Evolutionary conservation across 2,797 vertebrate species (phyloP), one percentile per base, ranked within the genome.

Genomic region (Amblyopsis hoosieri): DNA sequence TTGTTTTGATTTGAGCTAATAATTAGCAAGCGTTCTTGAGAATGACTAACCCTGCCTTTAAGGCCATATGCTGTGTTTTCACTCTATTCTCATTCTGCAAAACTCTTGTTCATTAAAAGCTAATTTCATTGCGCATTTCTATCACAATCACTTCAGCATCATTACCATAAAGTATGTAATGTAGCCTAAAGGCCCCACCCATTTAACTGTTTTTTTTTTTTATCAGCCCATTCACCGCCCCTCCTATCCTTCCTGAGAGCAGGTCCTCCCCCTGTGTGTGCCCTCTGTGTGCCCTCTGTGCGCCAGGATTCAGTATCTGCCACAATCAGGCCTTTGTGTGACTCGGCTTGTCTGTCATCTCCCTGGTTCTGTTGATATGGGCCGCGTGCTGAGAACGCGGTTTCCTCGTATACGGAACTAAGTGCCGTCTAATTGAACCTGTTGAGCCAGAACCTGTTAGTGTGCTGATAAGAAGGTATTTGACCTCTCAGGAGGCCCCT

Each of bases 351-450:
- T 91, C 90, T 89, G 81, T 92, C 90, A 80, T 87, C 87, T 80
- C 82, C 60, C 82, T 81, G 84, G 86, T 91, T 89, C 84, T 89
- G 89, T 85, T 88, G 89, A 91, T 89, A 83, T 59, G 76, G 83
- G 79, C 79, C 89, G 85, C 77, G 78, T 85, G 87, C 80, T 88
- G 81, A 87, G 87, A 90, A 79, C 67, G 69, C 66, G 85, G 64
- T 76, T 77, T 51, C 73, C 71, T 85, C 77, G 60, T 87, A 82
- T 82, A 79, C 75, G 62, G 69, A 74, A 65, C 82, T 87, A 89
- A 91, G 80, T 67, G 76, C 78, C 71, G 81, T 80, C 88, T 94
- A 92, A 92, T 92, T 92, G 92, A 90, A 90, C 90, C 83, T 87
- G 88, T 90, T 82, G 75, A 88, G 78, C 73, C 76, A 82, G 84